These are phyloP conservation scores for Chaetophractus vellerosus DNA, from an alignment of 2,797 vertebrate species.

Conservation along the genomic window DNA sequence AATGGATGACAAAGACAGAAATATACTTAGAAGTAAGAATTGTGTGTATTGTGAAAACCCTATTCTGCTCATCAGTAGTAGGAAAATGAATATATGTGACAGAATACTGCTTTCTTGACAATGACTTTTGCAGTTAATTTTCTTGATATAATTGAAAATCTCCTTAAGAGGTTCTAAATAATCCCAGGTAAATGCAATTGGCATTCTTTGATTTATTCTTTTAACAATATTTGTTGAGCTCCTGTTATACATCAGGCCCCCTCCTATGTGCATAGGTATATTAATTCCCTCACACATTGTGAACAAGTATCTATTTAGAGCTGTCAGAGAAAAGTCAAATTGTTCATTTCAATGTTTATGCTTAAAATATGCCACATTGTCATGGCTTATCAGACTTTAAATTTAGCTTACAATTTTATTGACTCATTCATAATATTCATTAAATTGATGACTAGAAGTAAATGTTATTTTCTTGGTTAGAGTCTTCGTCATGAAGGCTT, in stretches of 20 bases:
- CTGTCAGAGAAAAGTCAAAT: slow-evolving; percentile 28
- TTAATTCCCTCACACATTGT: not conserved
- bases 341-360: slow-evolving; percentile 15
- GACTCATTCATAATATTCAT: slow-evolving; percentile 38
- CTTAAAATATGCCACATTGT: slow-evolving; percentile 9
- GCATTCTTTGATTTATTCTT: slow-evolving; percentile 40
- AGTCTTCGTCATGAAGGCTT: not conserved
- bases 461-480: not conserved
- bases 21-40: not conserved
- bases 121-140: not conserved
- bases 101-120: not conserved
- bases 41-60: not conserved
- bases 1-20: not conserved
- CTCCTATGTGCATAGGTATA: not conserved
- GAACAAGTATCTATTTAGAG: slow-evolving; percentile 27
- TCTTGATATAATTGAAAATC: slow-evolving; percentile 24
- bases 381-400: slow-evolving; percentile 10
- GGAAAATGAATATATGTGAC: not conserved
- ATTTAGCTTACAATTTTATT: slow-evolving; percentile 54
- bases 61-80: not conserved
- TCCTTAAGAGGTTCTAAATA: not conserved
- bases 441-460: slow-evolving; percentile 43
- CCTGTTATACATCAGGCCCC: not conserved
- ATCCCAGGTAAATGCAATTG: slow-evolving; percentile 13
- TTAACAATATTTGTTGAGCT: not conserved